Percentiles rank a stretch among this genome's conserved stretches.
These are phyloP conservation scores for Crossaster papposus DNA, from an alignment of 53 echinoderm and acorn worm species.

Conservation along the genomic window DNA sequence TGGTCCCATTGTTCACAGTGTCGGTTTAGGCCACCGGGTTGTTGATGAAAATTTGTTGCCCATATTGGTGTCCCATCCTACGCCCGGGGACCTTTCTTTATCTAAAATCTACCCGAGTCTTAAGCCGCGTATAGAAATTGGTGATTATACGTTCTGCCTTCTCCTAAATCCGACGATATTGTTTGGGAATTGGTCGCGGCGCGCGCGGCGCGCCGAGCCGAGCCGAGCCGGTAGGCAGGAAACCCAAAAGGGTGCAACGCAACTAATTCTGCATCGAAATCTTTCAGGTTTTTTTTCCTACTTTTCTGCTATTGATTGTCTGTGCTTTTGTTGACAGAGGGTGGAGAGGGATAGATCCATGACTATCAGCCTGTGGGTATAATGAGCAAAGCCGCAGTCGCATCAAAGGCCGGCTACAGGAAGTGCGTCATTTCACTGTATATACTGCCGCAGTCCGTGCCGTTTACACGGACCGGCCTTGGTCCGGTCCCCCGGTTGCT, in stretches of 20 bases:
- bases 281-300: background rate
- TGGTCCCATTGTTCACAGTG: slow-evolving; percentile 41
- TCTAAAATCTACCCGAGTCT: slow-evolving; percentile 27
- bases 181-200: slow-evolving; percentile 22
- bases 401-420: slow-evolving; percentile 49
- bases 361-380: slow-evolving; percentile 23
- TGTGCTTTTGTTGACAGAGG: background rate
- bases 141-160: slow-evolving; percentile 16
- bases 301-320: background rate
- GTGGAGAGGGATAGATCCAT: background rate
- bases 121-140: slow-evolving; percentile 37
- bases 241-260: background rate
- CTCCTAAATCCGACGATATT: slow-evolving; percentile 1
- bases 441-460: slow-evolving; percentile 12
- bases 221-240: background rate
- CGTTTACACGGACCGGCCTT: background rate
- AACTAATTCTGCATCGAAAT: background rate
- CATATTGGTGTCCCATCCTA: slow-evolving; percentile 52
- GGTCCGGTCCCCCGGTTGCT: slow-evolving; percentile 6
- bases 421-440: slow-evolving; percentile 48
- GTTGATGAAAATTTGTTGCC: slow-evolving; percentile 61
- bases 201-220: background rate
- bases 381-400: slow-evolving; percentile 3
- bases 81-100: slow-evolving; percentile 37
- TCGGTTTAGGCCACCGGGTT: slow-evolving; percentile 35